Percentiles rank a stretch among this genome's conserved stretches.
Evolutionary conservation across 2,113 vertebrate genomes (phyloP).

Genomic region (Osmerus eperlanus): DNA sequence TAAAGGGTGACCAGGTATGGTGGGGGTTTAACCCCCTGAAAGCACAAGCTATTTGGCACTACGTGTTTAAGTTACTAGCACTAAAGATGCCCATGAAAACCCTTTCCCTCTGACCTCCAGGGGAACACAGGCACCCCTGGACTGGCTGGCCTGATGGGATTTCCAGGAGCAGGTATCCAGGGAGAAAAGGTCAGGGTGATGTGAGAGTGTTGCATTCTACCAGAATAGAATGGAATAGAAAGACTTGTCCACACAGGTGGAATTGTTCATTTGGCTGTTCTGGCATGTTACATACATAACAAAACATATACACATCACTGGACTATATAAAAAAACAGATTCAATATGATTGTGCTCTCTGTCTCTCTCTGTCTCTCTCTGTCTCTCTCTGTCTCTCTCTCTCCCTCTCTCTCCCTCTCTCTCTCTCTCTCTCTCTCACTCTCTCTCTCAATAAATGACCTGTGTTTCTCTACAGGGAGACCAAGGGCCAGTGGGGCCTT

Average conservation of each 20-base stretch:
- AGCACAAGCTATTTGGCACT: not conserved
- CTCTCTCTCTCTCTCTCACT: not conserved
- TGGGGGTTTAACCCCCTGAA: not conserved
- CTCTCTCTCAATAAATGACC: too few relatives aligned
- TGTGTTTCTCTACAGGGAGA: conserved; percentile 57
- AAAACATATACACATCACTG: too few relatives aligned
- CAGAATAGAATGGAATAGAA: too few relatives aligned
- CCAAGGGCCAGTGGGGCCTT: conserved; percentile 59
- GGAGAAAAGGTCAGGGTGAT: conserved; percentile 70
- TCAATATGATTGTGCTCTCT: not conserved
- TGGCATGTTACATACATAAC: too few relatives aligned
- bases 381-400: not conserved
- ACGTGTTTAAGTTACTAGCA: not conserved
- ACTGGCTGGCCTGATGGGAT: conserved; percentile 59
- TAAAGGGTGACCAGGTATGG: conserved; percentile 84
- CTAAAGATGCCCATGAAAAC: not conserved
- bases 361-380: not conserved
- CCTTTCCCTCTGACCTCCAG: conserved; percentile 53
- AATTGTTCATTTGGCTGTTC: too few relatives aligned
- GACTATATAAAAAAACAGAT: too few relatives aligned
- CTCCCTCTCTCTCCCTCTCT: not conserved
- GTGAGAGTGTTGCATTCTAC: not conserved
- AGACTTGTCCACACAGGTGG: too few relatives aligned
- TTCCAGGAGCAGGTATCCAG: conserved; percentile 65
- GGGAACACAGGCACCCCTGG: conserved; percentile 72